phyloP scores from a whole-genome alignment of 2,113 vertebrate genomes.

The Elephas maximus region DNA sequence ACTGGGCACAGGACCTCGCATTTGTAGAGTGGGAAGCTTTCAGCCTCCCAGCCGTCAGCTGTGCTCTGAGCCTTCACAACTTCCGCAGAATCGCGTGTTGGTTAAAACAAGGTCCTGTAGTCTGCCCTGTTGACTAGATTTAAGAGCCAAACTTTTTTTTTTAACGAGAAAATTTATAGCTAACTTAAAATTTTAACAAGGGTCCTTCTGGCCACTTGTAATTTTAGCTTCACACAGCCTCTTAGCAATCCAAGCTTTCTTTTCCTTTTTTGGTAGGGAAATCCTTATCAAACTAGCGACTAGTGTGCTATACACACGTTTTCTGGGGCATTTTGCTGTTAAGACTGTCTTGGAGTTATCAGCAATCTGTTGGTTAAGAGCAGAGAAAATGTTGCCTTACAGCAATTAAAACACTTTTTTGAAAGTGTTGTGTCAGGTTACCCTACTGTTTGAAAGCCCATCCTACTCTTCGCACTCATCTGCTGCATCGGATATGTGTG shows the following conservation, averaged over 20 bases:
- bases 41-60: background rate
- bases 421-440: background rate
- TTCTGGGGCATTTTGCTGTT: slow-evolving; percentile 1
- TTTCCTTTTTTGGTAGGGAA: background rate
- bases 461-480: background rate
- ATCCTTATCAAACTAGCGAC: background rate
- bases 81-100: background rate
- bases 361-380: background rate
- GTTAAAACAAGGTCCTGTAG: background rate
- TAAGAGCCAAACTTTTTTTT: background rate
- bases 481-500: background rate
- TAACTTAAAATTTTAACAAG: slow-evolving; percentile 31
- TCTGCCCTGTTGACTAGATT: background rate
- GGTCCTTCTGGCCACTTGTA: background rate
- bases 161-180: background rate
- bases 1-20: background rate
- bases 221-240: slow-evolving; percentile 14
- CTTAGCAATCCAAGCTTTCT: background rate
- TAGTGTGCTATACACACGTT: background rate
- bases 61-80: background rate
- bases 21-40: background rate
- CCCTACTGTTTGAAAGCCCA: background rate
- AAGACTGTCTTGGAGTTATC: background rate
- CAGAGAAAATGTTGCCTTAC: background rate
- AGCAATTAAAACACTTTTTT: slow-evolving; percentile 9